Percentiles rank a stretch among this genome's conserved stretches.
Conservation (phyloP, 2,797 vertebrate species). For the Characodon lateralis region DNA sequence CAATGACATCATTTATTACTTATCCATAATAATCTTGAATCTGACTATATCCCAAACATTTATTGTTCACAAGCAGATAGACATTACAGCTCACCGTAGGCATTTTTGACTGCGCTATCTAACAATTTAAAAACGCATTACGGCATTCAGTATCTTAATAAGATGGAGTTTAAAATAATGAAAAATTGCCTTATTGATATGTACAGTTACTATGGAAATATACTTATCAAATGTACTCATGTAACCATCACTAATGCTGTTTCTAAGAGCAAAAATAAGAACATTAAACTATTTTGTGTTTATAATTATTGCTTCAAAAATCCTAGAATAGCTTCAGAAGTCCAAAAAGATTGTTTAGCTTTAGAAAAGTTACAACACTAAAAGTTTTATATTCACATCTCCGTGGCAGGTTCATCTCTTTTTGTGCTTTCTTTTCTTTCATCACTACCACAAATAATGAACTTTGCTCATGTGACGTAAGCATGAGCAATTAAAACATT, state of each 20-base stretch:
- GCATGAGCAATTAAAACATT: constrained; percentile 45
- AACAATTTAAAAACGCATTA: no score
- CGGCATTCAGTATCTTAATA: no score
- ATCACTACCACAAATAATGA: not conserved
- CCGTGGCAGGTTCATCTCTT: not conserved
- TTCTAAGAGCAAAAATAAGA: not conserved
- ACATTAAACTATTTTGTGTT: not conserved
- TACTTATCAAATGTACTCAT: no score
- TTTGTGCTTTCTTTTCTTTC: constrained; percentile 8
- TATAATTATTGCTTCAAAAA: not conserved
- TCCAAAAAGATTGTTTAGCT: not conserved
- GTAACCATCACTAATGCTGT: not conserved
- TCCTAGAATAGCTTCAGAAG: not conserved
- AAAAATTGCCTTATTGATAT: no score
- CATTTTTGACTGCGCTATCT: no score
- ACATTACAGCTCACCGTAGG: no score
- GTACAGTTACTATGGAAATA: no score
- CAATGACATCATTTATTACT: no score
- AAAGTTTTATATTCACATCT: not conserved
- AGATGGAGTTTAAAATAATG: no score
- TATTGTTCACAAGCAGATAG: no score
- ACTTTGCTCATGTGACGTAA: constrained; percentile 28
- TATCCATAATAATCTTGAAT: no score
- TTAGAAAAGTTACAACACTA: not conserved
- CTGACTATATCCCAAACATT: no score